These are phyloP conservation scores for Grallaria varia DNA, from an alignment of 2,113 vertebrate species.

Conservation along the genomic window DNA sequence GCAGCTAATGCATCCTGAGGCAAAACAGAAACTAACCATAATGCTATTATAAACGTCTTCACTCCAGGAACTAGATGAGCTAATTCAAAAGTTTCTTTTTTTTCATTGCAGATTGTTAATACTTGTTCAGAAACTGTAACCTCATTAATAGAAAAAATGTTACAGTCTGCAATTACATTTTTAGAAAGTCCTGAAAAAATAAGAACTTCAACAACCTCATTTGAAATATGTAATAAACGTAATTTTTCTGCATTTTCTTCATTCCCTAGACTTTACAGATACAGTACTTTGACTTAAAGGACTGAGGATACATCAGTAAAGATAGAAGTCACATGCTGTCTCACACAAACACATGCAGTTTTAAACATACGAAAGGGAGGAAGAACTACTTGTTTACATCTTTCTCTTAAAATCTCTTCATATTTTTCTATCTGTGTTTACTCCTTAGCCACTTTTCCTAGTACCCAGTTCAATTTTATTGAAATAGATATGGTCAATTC, in stretches of 20 bases:
- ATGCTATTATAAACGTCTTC: not conserved
- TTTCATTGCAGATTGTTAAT: not conserved
- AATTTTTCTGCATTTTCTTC: not conserved
- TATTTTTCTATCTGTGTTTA: not conserved
- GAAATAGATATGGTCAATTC: not conserved
- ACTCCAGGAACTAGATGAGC: not conserved
- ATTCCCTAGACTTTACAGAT: not conserved
- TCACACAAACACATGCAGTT: not conserved
- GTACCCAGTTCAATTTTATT: not conserved
- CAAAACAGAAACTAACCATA: not conserved
- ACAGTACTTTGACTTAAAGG: not conserved
- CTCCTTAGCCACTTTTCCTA: not conserved
- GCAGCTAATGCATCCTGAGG: not conserved
- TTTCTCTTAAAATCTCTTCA: not conserved
- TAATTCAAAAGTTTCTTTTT: not conserved
- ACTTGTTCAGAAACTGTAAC: not conserved
- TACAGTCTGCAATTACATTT: not conserved
- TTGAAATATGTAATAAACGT: not conserved
- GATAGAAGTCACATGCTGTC: not conserved
- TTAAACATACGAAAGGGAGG: not conserved
- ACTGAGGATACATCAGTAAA: not conserved
- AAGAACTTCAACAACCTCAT: not conserved
- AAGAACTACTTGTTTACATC: not conserved
- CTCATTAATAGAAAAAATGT: not conserved
- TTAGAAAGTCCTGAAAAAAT: not conserved